Evolutionary conservation across 2,797 vertebrate species (phyloP), one percentile per base, ranked within the genome.

Genomic region (Falco peregrinus): DNA sequence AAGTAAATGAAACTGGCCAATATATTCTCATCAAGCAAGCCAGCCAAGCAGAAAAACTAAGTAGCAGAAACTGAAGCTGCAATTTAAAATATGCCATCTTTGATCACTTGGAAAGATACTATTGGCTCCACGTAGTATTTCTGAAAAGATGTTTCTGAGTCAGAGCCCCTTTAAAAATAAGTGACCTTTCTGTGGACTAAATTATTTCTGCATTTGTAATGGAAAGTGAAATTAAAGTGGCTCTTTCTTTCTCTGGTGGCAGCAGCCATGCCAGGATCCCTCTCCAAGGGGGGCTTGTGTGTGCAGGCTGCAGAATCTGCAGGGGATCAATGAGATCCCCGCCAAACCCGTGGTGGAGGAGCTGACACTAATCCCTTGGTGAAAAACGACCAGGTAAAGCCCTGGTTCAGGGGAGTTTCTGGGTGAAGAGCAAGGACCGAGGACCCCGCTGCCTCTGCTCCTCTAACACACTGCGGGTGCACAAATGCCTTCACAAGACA

Each of bases 171-270:
- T 93, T 35, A 83, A 95, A 95, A 93, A 83, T 8, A 79, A 85
- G 68, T 29, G 92, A 68, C 89, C 92, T 81, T 48, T 81, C 21
- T 25, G 65, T 5, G 5, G 82, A 67, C 28, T 54, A 54, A 70
- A 93, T 48, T 33, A 92, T 86, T 67, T 73, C 12, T 25, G 81
- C 39, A 2, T 60, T 25, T 63, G 75, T 77, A 89, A 94, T 10
- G 83, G 94, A 95, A 95, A 95, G 85, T 1, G 16, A 91, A 82
- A 93, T 90, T 91, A 11, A 95, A 94, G 68, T 2, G 54, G 63
- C 54, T 84, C 61, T 56, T 70, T 71, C 57, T 50, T 5, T 41
- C 53, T 15, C 47, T 11, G 47, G 48, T 48, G 63, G 68, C 50
- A 89, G 87, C 43, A 33, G 45, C 82, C 6, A 0, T 12, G 41